Evolutionary conservation across 2,113 vertebrate genomes (phyloP), one percentile per base, ranked within the genome.

Genomic region (Mirza zaza): DNA sequence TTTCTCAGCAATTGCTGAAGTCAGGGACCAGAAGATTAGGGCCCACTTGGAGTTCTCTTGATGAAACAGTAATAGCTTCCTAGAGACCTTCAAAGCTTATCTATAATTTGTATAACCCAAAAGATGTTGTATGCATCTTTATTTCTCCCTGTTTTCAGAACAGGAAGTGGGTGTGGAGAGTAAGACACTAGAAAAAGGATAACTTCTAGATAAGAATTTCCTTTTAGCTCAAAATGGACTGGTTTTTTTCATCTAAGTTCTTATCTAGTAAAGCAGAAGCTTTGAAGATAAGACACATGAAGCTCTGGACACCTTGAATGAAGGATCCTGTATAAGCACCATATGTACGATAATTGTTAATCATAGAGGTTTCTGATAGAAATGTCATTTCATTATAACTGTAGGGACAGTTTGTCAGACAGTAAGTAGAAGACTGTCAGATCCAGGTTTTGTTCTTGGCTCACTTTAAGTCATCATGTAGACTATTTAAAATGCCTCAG

Each of bases 141-240:
- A 73, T 91, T 92, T 90, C 80, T 92, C 27, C 85, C 84, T 76
- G 12, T 84, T 84, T 97, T 82, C 29, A 91, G 96, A 96, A 90
- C 29, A 21, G 36, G 75, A 87, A 91, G 83, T 45, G 48, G 18
- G 8, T 50, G 2, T 61, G 25, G 42, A 67, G 6, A 81, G 34
- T 61, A 73, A 96, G 70, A 67, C 77, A 57, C 8, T n/a, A 34
- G 86, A 86, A 55, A 82, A 82, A 76, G 20, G 10, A 68, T 63
- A 67, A 90, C 86, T 92, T 86, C 87, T 95, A 36, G 17, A 20
- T 83, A 52, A 84, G 80, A 75, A 45, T 90, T 89, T 83, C 59
- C 57, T 83, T 95, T 85, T 68, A 70, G 70, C 55, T 82, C 92
- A 71, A 92, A 92, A 63, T 39, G 9, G 7, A 85, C 59, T 55